A percentile compares a stretch with the other conserved stretches of the same genome.
Conservation (phyloP, 2,113 vertebrate genomes). For the Malurus cyaneus region DNA sequence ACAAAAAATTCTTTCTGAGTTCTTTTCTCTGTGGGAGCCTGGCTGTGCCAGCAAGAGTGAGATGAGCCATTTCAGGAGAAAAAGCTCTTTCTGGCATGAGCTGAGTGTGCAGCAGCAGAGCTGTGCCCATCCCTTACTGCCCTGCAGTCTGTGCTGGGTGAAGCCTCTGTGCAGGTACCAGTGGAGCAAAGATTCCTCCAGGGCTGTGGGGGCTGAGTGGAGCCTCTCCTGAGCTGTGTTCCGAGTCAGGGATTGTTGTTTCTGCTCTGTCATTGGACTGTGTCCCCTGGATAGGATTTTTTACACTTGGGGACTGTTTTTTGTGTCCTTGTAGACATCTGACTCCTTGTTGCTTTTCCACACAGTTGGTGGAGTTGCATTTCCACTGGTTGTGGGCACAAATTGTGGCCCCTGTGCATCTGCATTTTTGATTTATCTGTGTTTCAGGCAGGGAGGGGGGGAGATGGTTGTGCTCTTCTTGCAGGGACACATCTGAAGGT, state of each 20-base stretch:
- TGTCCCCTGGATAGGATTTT: neutral
- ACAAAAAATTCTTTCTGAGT: neutral
- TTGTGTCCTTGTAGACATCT: neutral
- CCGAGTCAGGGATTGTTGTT: neutral
- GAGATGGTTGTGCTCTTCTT: neutral
- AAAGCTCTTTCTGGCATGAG: neutral
- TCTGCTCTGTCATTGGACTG: neutral
- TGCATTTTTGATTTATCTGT: neutral
- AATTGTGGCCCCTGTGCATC: neutral
- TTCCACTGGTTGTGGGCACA: neutral
- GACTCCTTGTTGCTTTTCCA: neutral
- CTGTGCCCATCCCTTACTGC: neutral
- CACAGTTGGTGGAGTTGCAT: neutral
- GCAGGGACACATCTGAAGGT: neutral
- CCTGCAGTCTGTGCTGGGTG: fast-evolving
- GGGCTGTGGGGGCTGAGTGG: neutral
- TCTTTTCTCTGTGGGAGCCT: neutral
- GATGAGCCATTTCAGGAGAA: neutral
- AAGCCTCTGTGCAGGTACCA: neutral
- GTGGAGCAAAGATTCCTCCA: neutral
- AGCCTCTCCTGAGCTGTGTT: neutral
- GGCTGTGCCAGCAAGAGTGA: neutral
- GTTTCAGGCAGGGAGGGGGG: neutral
- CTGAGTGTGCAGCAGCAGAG: neutral
- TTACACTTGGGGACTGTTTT: neutral